Percentiles rank a stretch among this genome's conserved stretches.
Evolutionary conservation across 92 coral and sea anemone genomes (phyloP).

Genomic region (Bergia sp.): DNA sequence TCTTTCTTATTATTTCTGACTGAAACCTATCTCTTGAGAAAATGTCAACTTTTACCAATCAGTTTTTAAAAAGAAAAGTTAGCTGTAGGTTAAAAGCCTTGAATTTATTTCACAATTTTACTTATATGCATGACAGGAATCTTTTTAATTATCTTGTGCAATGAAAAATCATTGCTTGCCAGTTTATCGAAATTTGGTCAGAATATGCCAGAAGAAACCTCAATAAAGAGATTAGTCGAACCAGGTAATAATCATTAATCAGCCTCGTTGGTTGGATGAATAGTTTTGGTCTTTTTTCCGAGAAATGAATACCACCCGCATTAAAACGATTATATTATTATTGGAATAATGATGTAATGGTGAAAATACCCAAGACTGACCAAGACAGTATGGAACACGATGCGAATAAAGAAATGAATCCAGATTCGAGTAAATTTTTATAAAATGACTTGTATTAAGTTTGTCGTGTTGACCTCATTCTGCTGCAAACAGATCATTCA

Average conservation of each 20-base stretch:
- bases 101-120: too few relatives aligned
- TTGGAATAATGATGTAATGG: neutral
- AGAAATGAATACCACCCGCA: neutral
- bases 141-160: neutral
- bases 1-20: too few relatives aligned
- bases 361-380: neutral
- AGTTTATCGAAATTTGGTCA: neutral
- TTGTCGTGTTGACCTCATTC: neutral
- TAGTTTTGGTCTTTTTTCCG: neutral
- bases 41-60: too few relatives aligned
- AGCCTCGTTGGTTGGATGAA: neutral
- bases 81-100: neutral
- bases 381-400: neutral
- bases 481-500: neutral
- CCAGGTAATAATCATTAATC: neutral
- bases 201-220: neutral
- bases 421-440: neutral
- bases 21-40: neutral
- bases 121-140: too few relatives aligned
- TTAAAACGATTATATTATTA: neutral
- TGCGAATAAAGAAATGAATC: too few relatives aligned
- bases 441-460: neutral
- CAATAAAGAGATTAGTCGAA: neutral
- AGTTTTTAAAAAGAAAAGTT: too few relatives aligned
- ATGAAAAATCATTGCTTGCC: neutral